These are phyloP conservation scores for Eublepharis macularius DNA, from an alignment of 2,113 vertebrate species.

Conservation along the genomic window DNA sequence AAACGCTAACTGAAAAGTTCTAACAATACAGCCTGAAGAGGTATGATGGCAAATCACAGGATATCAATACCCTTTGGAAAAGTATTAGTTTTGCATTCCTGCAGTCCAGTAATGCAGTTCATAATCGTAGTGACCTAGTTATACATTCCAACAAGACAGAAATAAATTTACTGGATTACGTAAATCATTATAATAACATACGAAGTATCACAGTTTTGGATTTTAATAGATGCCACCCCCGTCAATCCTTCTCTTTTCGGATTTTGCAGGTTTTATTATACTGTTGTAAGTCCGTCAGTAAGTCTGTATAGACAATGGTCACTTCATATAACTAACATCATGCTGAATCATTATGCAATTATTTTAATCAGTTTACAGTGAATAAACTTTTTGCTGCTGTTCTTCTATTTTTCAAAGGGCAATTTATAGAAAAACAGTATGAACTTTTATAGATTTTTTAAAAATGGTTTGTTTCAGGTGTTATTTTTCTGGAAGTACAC, in stretches of 20 bases:
- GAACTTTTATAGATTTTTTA: too few relatives aligned
- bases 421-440: too few relatives aligned
- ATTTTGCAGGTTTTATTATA: background rate
- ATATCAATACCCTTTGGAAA: background rate
- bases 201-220: background rate
- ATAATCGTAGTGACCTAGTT: background rate
- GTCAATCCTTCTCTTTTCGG: too few relatives aligned
- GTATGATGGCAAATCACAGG: fast-evolving
- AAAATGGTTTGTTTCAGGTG: too few relatives aligned
- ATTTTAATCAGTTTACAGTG: background rate
- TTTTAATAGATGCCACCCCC: background rate
- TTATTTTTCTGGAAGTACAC: too few relatives aligned
- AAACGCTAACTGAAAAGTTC: fast-evolving
- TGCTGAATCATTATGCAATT: background rate
- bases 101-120: background rate
- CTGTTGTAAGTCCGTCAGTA: background rate
- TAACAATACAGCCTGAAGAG: background rate
- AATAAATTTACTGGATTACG: background rate
- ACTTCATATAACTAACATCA: background rate
- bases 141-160: background rate
- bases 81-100: background rate
- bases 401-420: background rate
- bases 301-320: background rate
- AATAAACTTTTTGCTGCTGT: background rate
- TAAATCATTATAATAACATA: background rate